Percentiles rank a stretch among this genome's conserved stretches.
Conservation (phyloP, 1,140 invertebrate genomes). For the Calycopis cecrops region DNA sequence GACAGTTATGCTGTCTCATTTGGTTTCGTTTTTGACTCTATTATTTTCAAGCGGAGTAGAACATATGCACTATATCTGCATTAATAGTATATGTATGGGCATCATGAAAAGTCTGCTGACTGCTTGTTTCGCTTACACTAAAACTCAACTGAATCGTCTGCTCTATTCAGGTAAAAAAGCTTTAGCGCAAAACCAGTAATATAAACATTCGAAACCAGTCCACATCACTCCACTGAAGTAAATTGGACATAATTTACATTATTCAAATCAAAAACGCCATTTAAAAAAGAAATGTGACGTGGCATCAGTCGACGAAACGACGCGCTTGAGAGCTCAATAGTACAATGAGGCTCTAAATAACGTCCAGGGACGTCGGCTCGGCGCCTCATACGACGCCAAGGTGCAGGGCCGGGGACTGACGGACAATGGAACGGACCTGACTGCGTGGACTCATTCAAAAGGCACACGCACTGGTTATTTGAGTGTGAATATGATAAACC, state of each 20-base stretch:
- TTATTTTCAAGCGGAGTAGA: too few species aligned
- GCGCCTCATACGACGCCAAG: conserved; percentile 53
- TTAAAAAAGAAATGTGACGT: conserved; percentile 51
- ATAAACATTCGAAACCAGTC: too few species aligned
- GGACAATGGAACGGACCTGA: conserved; percentile 52
- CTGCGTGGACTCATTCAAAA: conserved; percentile 41
- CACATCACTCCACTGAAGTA: too few species aligned
- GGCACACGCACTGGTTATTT: conserved; percentile 34
- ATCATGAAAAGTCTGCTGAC: too few species aligned
- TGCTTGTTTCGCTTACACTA: too few species aligned
- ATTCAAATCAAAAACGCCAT: conserved; percentile 38
- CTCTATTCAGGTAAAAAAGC: too few species aligned
- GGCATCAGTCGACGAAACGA: conserved; percentile 51
- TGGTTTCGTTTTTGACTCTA: too few species aligned
- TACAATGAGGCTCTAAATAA: conserved; percentile 70
- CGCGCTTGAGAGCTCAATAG: conserved; percentile 49
- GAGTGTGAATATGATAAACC: conserved; percentile 48
- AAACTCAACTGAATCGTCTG: too few species aligned
- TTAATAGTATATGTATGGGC: too few species aligned
- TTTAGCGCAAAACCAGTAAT: too few species aligned
- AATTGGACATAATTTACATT: conserved; percentile 20
- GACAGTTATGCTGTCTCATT: too few species aligned
- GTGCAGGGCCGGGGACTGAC: conserved; percentile 48
- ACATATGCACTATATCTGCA: too few species aligned
- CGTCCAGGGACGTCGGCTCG: conserved; percentile 46